phyloP scores from a whole-genome alignment of 1,140 invertebrate species.

The Mylabris phalerata region DNA sequence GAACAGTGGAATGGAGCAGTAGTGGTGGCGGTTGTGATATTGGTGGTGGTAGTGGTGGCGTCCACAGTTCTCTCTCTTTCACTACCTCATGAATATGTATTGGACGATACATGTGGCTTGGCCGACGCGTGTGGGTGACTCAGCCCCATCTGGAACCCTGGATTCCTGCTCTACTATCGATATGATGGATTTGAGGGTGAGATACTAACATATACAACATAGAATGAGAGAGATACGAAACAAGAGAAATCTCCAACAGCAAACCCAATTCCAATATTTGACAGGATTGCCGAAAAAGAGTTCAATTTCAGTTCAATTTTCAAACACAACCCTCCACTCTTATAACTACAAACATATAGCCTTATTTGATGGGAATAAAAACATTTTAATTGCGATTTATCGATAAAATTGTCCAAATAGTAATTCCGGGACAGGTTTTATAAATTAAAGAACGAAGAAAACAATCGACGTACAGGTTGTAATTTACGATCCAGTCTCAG shows the following conservation, averaged over 20 bases:
- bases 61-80: neutral
- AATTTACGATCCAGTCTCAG: constrained; percentile 23
- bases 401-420: too few species aligned
- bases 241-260: too few species aligned
- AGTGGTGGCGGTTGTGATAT: neutral
- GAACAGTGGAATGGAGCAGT: constrained; percentile 18
- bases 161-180: constrained; percentile 26
- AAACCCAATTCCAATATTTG: too few species aligned
- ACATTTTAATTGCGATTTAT: too few species aligned
- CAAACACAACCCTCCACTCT: too few species aligned
- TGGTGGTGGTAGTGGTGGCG: constrained; percentile 5
- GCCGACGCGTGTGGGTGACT: constrained; percentile 19
- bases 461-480: constrained; percentile 1
- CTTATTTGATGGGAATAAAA: too few species aligned
- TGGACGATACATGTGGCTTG: constrained; percentile 22
- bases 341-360: too few species aligned
- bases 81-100: constrained; percentile 28
- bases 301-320: too few species aligned
- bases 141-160: constrained; percentile 23
- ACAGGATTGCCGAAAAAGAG: too few species aligned
- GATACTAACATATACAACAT: constrained; percentile 5
- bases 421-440: neutral
- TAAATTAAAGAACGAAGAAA: neutral
- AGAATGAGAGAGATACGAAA: too few species aligned
- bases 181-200: constrained; percentile 28